phyloP scores from a whole-genome alignment of 2,797 vertebrate genomes.

The Ctenosaura bakeri region DNA sequence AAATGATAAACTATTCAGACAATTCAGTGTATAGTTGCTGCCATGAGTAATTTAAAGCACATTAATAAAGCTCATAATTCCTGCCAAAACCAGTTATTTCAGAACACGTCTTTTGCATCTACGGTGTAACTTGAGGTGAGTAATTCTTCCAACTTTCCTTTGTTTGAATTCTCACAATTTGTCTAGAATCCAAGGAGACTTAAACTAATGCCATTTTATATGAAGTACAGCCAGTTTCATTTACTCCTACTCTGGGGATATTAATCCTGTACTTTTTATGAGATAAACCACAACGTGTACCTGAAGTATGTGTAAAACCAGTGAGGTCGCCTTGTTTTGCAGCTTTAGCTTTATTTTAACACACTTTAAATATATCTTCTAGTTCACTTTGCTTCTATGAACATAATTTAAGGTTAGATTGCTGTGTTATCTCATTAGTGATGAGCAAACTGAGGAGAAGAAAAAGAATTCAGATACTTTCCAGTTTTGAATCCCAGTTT shows the following conservation, averaged over 20 bases:
- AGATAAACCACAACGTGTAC: background rate
- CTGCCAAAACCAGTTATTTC: background rate
- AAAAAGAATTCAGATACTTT: background rate
- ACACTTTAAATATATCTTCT: background rate
- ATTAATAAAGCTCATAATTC: slow-evolving; percentile 17
- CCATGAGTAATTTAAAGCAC: background rate
- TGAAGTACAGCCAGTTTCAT: background rate
- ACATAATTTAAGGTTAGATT: slow-evolving; percentile 29
- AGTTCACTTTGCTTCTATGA: slow-evolving; percentile 2
- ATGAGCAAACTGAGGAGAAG: background rate
- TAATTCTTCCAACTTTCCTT: background rate
- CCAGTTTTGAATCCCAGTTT: background rate
- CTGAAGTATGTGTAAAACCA: background rate
- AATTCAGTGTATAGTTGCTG: background rate
- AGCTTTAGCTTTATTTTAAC: background rate
- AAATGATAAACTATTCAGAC: background rate
- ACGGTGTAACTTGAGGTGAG: background rate
- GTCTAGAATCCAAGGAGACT: background rate
- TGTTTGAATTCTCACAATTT: background rate
- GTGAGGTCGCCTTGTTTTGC: background rate
- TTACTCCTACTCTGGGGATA: background rate
- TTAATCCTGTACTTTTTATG: background rate
- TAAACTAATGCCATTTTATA: slow-evolving; percentile 19
- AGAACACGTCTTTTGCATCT: background rate
- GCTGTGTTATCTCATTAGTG: background rate